Base-by-base conservation (phyloP, 1,140 invertebrate genomes). In the Drosophila lacteicornis region DNA sequence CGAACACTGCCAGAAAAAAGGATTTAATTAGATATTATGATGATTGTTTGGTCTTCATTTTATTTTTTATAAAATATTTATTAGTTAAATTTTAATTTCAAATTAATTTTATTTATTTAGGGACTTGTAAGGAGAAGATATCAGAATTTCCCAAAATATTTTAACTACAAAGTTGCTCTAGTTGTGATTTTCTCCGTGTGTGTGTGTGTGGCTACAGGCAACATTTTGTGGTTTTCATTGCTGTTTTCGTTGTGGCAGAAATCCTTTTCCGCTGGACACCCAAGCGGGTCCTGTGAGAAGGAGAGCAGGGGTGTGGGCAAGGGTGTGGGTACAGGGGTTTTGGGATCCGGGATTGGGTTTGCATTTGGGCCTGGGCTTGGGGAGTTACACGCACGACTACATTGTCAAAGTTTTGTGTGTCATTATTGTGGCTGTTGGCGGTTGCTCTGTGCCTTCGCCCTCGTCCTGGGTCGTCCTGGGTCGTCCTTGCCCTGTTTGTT, bases 371-470 rank as follows among this genome's bases (percentile, higher is more conserved):
- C 8, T 17, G 5, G 13, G 25, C 27, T 42, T 61, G 42, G 9
- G 7, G 33, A 25, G 66, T 42, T 63, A 53, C 66, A 87, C 85
- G 85, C 84, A 87, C 84, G 85, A 84, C 80, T 84, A 84, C 84
- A 90, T 79, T 88, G 84, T 90, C 81, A 85, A 88, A 90, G 68
- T 87, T 88, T 88, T 90, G 74, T 90, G 78, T 81, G 85, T 84
- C 85, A 90, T 88, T 88, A 87, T 88, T 87, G 84, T 75, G 84
- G 83, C 80, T 87, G 83, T 74, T 75, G 83, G 84, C 84, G 77
- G 71, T 88, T 83, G 84, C 81, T 55, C 30, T 62, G 36, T 42
- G 53, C 53, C 57, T 25, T 45, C 68, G 65, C 25, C 38, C 19
- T 40, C 17, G 47, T 42, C 43, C 53, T 51, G 53, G 43, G 51